Conservation (phyloP, 2,113 vertebrate genomes). For the Ceyx cyanopectus region DNA sequence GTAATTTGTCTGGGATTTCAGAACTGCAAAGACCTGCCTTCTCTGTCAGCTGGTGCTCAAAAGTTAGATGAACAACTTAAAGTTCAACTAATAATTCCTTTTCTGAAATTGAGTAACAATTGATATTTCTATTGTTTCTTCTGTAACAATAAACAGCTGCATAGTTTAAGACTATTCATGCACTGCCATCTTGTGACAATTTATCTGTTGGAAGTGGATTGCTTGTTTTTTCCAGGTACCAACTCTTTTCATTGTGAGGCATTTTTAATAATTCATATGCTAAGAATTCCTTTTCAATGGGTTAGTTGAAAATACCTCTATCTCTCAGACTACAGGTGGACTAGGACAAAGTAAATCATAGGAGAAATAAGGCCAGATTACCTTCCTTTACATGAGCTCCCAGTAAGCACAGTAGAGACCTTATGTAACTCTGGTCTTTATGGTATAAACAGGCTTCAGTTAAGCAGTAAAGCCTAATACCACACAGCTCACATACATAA, state of each 20-base stretch:
- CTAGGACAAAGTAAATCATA: background rate
- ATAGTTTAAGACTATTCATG: slow-evolving; percentile 20
- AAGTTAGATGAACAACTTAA: background rate
- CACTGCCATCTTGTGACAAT: slow-evolving; percentile 41
- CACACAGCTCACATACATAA: background rate
- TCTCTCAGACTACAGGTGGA: background rate
- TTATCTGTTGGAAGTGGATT: background rate
- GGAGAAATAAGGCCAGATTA: slow-evolving; percentile 71
- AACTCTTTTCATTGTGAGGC: background rate
- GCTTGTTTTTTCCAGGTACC: background rate
- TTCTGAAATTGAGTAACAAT: background rate
- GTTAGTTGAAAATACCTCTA: background rate
- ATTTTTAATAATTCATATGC: background rate
- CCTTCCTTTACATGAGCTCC: slow-evolving; percentile 66
- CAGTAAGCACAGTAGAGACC: background rate
- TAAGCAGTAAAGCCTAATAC: background rate
- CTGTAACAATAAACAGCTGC: background rate
- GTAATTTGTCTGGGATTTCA: background rate
- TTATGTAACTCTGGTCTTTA: background rate
- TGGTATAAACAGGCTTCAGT: background rate
- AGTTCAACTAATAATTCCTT: background rate
- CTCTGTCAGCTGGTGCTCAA: background rate
- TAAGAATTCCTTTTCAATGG: background rate
- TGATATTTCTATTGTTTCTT: background rate
- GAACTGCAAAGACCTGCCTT: background rate